Conservation (phyloP, 2,888 invertebrate genomes). For the Heteromyza rotundicornis region DNA sequence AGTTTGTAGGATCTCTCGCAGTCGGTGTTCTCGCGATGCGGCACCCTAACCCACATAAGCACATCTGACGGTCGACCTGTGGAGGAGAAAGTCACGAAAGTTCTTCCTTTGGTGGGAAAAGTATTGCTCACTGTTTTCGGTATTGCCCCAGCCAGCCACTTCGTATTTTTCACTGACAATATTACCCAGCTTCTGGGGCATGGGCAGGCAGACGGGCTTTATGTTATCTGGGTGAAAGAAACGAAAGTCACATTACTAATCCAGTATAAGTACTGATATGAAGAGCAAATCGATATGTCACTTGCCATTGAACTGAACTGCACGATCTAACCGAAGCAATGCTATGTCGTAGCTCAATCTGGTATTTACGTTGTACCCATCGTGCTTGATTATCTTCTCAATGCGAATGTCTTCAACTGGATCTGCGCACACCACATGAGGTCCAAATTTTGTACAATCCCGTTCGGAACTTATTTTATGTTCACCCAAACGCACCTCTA, state of each 20-base stretch:
- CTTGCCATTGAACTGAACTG: conserved; percentile 42
- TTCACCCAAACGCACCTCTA: conserved; percentile 47
- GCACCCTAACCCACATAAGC: conserved; percentile 43
- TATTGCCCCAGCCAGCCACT: conserved; percentile 55
- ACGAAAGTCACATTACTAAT: no score
- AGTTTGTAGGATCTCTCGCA: conserved; percentile 43
- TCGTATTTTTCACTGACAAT: conserved; percentile 30
- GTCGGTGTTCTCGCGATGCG: conserved; percentile 27
- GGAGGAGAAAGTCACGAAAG: no score
- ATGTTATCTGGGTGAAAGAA: conserved; percentile 50
- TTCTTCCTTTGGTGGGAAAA: no score
- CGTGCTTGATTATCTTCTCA: conserved; percentile 37
- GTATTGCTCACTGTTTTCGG: conserved; percentile 39
- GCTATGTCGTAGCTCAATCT: conserved; percentile 53
- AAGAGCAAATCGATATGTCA: no score
- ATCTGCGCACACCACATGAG: conserved; percentile 42
- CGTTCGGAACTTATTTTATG: conserved; percentile 42
- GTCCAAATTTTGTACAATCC: conserved; percentile 43
- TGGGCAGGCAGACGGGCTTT: conserved; percentile 52
- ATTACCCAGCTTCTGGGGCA: conserved; percentile 32
- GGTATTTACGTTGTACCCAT: no score
- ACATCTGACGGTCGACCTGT: conserved; percentile 28
- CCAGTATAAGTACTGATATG: no score
- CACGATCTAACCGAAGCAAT: conserved; percentile 40
- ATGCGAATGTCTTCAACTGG: conserved; percentile 45